Conservation (phyloP, 2,113 vertebrate genomes). For the Poeciliopsis turrubarensis region DNA sequence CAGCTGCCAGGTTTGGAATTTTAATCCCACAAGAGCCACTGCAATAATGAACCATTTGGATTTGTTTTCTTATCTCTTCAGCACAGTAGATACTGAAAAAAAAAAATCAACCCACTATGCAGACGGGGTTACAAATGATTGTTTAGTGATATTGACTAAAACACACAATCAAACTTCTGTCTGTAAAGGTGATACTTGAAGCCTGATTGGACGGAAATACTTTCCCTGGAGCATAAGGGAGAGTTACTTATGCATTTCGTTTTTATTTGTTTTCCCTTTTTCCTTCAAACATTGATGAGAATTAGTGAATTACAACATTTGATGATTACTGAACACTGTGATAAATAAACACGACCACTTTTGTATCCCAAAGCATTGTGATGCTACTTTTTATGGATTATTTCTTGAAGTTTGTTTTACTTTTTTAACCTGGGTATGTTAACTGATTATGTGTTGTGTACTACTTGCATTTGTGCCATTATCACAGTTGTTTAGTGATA, state of each 20-base stretch:
- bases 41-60: not conserved
- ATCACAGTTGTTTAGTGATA: not conserved
- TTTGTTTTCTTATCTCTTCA: not conserved
- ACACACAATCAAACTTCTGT: not conserved
- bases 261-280: no score
- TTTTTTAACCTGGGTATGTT: no score
- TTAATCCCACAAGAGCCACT: not conserved
- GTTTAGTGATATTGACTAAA: no score
- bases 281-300: not conserved
- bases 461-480: not conserved
- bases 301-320: no score
- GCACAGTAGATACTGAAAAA: not conserved
- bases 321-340: no score
- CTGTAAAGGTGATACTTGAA: not conserved
- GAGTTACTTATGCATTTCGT: no score
- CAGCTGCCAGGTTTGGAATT: constrained; percentile 1
- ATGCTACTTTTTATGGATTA: no score
- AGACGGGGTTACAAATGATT: not conserved
- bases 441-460: not conserved
- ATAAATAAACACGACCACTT: not conserved
- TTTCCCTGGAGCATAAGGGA: not conserved
- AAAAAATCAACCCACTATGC: not conserved
- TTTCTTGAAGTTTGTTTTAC: no score
- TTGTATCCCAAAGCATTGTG: not conserved
- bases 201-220: not conserved